These are phyloP conservation scores for Columbina picui DNA, from an alignment of 2,113 vertebrate species.

Conservation along the genomic window DNA sequence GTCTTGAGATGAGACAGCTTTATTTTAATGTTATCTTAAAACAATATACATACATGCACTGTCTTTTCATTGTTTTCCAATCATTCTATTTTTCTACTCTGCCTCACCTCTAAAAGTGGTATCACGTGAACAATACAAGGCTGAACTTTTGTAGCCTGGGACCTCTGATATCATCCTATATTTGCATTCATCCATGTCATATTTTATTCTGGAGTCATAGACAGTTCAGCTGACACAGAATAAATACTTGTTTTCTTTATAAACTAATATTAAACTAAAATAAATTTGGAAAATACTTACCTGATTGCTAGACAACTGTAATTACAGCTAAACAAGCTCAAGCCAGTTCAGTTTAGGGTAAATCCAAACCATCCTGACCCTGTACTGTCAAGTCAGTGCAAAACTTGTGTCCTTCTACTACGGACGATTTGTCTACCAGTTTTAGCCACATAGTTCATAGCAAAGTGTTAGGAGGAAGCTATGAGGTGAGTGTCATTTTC, in stretches of 20 bases:
- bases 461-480: neutral
- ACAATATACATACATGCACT: neutral
- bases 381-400: neutral
- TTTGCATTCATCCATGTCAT: neutral
- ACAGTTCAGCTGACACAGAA: neutral
- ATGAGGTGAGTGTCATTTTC: neutral
- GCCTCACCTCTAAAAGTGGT: neutral
- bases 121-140: neutral
- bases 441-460: neutral
- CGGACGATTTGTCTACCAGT: neutral
- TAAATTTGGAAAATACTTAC: neutral
- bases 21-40: neutral
- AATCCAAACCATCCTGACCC: neutral
- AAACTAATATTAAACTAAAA: neutral
- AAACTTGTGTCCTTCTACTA: neutral
- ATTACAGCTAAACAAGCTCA: neutral
- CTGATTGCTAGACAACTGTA: neutral
- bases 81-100: accelerated
- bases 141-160: neutral
- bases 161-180: neutral
- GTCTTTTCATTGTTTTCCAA: neutral
- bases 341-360: neutral
- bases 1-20: neutral
- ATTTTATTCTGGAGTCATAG: neutral
- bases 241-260: neutral